These are phyloP conservation scores for Coleophora deauratella DNA, from an alignment of 2,888 invertebrate species.

Conservation along the genomic window DNA sequence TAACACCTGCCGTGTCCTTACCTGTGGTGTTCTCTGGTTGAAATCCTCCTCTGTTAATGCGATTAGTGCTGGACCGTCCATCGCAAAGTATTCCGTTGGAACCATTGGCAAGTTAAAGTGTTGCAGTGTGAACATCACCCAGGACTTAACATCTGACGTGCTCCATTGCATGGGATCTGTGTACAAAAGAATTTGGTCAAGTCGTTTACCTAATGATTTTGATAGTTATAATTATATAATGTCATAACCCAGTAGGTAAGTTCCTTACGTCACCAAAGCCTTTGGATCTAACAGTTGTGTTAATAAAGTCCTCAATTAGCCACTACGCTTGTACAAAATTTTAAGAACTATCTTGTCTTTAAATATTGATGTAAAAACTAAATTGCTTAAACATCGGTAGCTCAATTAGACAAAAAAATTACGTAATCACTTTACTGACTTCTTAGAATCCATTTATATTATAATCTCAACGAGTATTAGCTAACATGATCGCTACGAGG, in stretches of 20 bases:
- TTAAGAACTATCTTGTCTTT: too few species aligned
- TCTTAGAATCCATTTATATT: constrained; percentile 53
- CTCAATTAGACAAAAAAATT: constrained; percentile 34
- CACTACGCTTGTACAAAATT: too few species aligned
- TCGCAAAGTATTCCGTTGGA: constrained; percentile 82
- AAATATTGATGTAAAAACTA: background rate
- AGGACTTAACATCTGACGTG: constrained; percentile 86
- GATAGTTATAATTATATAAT: too few species aligned
- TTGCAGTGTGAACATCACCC: constrained; percentile 90
- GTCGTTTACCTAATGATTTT: too few species aligned
- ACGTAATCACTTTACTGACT: constrained; percentile 51
- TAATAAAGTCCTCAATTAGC: too few species aligned
- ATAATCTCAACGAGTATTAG: constrained; percentile 44
- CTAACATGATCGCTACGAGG: constrained; percentile 38
- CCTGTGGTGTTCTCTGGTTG: constrained; percentile 86
- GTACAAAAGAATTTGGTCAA: constrained; percentile 20
- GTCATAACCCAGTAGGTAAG: too few species aligned
- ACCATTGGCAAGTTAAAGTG: constrained; percentile 85
- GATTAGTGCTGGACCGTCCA: constrained; percentile 85
- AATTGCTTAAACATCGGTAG: constrained; percentile 26
- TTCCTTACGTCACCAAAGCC: too few species aligned
- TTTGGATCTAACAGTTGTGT: too few species aligned
- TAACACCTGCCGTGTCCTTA: constrained; percentile 38
- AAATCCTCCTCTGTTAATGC: constrained; percentile 90
- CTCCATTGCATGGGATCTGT: constrained; percentile 93